Conservation (phyloP, 2,888 invertebrate species). For the Prostheceraeus crozeri region DNA sequence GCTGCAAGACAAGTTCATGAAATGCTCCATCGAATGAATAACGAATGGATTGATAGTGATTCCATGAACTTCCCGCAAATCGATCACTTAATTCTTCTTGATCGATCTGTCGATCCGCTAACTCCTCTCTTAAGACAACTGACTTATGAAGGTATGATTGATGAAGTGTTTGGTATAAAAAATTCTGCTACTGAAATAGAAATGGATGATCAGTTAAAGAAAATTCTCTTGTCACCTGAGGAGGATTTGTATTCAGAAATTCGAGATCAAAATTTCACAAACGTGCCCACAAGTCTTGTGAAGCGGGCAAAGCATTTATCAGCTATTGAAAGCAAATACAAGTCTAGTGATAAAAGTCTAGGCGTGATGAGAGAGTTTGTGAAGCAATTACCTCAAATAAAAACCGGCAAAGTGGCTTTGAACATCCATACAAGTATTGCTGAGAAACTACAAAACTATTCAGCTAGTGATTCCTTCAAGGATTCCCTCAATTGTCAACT, state of each 20-base stretch:
- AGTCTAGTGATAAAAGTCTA: neutral
- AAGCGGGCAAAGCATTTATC: neutral
- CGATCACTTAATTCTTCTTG: slow-evolving; percentile 79
- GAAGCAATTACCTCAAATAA: neutral
- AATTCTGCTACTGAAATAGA: too few species aligned
- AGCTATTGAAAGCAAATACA: neutral
- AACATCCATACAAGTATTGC: slow-evolving; percentile 78
- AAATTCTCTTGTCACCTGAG: neutral
- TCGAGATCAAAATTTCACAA: neutral
- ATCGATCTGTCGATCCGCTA: slow-evolving; percentile 80
- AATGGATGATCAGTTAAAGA: neutral
- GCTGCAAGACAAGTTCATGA: too few species aligned
- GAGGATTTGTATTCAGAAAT: neutral
- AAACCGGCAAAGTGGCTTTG: neutral
- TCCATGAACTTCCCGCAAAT: too few species aligned
- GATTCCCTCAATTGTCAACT: slow-evolving; percentile 65
- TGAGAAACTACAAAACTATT: slow-evolving; percentile 79
- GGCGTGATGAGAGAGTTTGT: neutral
- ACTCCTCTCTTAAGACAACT: slow-evolving; percentile 85
- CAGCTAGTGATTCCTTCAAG: slow-evolving; percentile 68
- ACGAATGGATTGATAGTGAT: too few species aligned
- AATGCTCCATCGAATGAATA: too few species aligned
- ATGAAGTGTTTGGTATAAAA: slow-evolving; percentile 78
- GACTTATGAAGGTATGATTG: slow-evolving; percentile 92
- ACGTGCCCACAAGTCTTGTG: neutral